Conservation (phyloP, 2,797 vertebrate species). For the Rhabdophis nuchalis region DNA sequence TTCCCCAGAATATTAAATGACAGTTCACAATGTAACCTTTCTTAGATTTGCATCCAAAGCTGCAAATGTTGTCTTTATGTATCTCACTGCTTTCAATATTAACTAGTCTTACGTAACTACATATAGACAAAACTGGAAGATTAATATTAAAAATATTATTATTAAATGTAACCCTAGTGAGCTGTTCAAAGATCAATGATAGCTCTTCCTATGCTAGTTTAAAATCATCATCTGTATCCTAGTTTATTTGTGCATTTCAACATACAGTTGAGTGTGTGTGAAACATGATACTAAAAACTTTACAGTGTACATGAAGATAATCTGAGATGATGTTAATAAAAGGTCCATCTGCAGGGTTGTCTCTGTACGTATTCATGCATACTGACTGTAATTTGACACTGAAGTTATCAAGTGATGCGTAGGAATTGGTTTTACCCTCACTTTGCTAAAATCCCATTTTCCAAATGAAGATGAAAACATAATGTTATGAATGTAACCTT, state of each 20-base stretch:
- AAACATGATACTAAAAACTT: not conserved
- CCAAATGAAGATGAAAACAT: not conserved
- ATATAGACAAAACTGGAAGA: not conserved
- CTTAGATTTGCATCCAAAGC: not conserved
- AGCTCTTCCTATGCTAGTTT: not conserved
- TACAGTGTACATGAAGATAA: not conserved
- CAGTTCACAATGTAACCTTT: constrained; percentile 24
- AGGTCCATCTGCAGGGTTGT: not conserved
- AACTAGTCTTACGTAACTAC: not conserved
- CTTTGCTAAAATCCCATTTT: not conserved
- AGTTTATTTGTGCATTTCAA: not conserved
- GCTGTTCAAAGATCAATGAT: not conserved
- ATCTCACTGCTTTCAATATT: not conserved
- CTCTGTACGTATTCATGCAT: not conserved
- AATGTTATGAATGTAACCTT: not conserved
- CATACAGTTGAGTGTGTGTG: not conserved
- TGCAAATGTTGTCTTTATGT: not conserved
- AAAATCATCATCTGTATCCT: not conserved
- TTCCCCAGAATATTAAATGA: constrained; percentile 27
- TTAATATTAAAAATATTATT: not conserved
- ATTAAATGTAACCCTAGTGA: not conserved
- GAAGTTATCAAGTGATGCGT: not conserved
- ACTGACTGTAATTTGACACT: not conserved
- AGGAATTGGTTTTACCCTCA: not conserved
- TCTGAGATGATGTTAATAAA: not conserved